Conservation (phyloP, 2,888 invertebrate species). For the Melieria picta region DNA sequence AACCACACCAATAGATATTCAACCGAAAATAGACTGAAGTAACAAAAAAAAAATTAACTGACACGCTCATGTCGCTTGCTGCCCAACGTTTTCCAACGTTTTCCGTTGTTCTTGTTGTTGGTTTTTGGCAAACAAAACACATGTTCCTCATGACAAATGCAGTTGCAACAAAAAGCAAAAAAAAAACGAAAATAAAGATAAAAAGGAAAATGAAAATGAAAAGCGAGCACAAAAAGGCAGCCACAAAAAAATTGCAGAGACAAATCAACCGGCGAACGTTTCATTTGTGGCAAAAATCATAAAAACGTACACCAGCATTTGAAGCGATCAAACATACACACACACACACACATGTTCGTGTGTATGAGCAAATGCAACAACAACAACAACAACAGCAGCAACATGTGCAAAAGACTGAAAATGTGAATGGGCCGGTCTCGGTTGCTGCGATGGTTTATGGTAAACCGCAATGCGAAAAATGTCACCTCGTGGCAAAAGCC, state of each 20-base stretch:
- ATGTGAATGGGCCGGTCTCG: slow-evolving; percentile 30
- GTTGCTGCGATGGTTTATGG: slow-evolving; percentile 57
- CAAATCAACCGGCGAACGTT: too few species aligned
- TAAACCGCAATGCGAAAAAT: slow-evolving; percentile 66
- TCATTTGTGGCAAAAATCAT: too few species aligned
- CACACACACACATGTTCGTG: background rate
- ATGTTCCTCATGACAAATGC: slow-evolving; percentile 25
- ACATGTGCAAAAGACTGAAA: slow-evolving; percentile 4
- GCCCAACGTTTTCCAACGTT: background rate
- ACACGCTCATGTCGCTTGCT: background rate
- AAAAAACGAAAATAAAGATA: background rate
- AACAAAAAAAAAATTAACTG: slow-evolving; percentile 17
- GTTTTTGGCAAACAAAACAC: slow-evolving; percentile 27
- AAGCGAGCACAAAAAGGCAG: too few species aligned
- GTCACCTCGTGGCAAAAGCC: slow-evolving; percentile 61
- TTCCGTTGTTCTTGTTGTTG: background rate
- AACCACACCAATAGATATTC: background rate
- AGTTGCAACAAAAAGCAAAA: slow-evolving; percentile 1
- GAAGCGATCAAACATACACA: background rate
- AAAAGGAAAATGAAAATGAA: too few species aligned
- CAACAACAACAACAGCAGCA: background rate
- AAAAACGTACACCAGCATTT: too few species aligned
- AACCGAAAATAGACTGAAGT: background rate
- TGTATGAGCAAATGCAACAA: background rate
- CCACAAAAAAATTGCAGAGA: too few species aligned